A percentile compares a stretch with the other conserved stretches of the same genome.
Conservation (phyloP, 1,140 invertebrate genomes). For the Heterodera carotae region DNA sequence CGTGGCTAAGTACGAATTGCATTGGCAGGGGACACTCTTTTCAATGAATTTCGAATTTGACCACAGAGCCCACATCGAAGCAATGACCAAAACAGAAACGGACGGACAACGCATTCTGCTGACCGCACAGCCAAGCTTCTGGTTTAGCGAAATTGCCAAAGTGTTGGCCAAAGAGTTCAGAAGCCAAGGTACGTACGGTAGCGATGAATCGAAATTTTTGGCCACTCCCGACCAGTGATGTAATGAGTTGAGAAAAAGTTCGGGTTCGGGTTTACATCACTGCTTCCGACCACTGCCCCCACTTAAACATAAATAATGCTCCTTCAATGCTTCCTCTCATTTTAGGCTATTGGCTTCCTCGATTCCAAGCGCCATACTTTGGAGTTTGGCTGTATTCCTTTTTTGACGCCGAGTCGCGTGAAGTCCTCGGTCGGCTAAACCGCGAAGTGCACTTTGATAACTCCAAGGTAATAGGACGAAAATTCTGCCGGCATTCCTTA, state of each 20-base stretch:
- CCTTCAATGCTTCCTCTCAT: constrained; percentile 5
- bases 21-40: neutral
- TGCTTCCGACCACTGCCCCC: no score
- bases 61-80: constrained; percentile 68
- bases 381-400: constrained; percentile 67
- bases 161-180: constrained; percentile 65
- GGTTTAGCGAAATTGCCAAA: constrained; percentile 68
- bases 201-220: constrained; percentile 28
- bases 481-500: no score
- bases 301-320: no score
- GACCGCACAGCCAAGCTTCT: constrained; percentile 65
- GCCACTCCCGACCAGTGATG: neutral
- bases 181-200: constrained; percentile 47
- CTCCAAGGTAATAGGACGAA: no score
- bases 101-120: constrained; percentile 67
- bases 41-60: neutral
- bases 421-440: constrained; percentile 68
- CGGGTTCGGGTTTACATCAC: no score
- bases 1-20: constrained; percentile 68
- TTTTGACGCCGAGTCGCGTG: constrained; percentile 68
- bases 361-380: constrained; percentile 68
- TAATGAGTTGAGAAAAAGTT: no score
- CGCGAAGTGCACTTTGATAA: constrained; percentile 69
- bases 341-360: constrained; percentile 68
- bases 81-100: constrained; percentile 68